phyloP scores from a whole-genome alignment of 2,113 vertebrate species.

The Syngnathus typhle region DNA sequence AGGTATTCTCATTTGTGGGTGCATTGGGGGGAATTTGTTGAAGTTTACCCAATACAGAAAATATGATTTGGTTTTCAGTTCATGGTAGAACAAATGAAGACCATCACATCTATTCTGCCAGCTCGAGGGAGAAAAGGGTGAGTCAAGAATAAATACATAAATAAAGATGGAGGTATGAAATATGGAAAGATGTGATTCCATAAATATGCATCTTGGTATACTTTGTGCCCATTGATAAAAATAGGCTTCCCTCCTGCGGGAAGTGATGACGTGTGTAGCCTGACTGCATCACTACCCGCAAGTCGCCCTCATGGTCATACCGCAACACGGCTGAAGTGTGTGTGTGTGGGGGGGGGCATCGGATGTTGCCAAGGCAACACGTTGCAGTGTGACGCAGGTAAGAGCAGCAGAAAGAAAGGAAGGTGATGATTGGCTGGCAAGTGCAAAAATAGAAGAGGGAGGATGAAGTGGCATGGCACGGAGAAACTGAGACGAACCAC shows the following conservation, averaged over 20 bases:
- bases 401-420: slow-evolving; percentile 33
- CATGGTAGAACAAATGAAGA: neutral
- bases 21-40: neutral
- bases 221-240: slow-evolving; percentile 61
- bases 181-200: slow-evolving; percentile 24
- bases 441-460: slow-evolving; percentile 28
- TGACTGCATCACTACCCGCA: slow-evolving; percentile 60
- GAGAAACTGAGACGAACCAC: slow-evolving; percentile 14
- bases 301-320: slow-evolving; percentile 34
- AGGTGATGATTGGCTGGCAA: slow-evolving; percentile 48
- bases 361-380: slow-evolving; percentile 63
- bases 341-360: slow-evolving; percentile 46
- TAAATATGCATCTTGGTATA: slow-evolving; percentile 58
- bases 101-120: neutral
- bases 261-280: slow-evolving; percentile 60
- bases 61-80: neutral
- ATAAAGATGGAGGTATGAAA: neutral
- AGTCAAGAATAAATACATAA: neutral
- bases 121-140: neutral
- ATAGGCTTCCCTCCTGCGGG: slow-evolving; percentile 60
- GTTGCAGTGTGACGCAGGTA: slow-evolving; percentile 63
- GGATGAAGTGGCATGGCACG: slow-evolving; percentile 21
- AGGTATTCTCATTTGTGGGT: slow-evolving; percentile 5
- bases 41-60: slow-evolving; percentile 37
- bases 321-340: slow-evolving; percentile 31